A percentile compares a stretch with the other conserved stretches of the same genome.
phyloP scores from a whole-genome alignment of 2,888 invertebrate genomes.

The Cremastinae sp. region DNA sequence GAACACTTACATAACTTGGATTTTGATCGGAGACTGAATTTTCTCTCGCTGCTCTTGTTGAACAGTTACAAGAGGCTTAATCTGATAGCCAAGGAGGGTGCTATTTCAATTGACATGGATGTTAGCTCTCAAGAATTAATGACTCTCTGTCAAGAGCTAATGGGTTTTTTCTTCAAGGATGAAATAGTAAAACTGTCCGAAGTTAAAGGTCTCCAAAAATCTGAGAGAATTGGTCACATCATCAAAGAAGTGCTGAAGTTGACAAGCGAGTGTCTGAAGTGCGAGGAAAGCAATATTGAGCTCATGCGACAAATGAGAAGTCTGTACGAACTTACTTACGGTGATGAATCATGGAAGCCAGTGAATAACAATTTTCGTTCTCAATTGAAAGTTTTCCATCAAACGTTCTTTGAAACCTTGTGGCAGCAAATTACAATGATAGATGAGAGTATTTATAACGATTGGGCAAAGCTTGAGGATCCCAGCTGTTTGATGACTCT shows the following conservation, averaged over 20 bases:
- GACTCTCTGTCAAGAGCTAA: conserved; percentile 68
- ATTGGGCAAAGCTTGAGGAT: conserved; percentile 73
- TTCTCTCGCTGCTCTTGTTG: conserved; percentile 59
- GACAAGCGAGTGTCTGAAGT: conserved; percentile 64
- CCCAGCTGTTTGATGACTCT: conserved; percentile 69
- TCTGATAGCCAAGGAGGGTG: conserved; percentile 60
- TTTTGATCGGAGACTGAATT: conserved; percentile 64
- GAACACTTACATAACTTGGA: conserved; percentile 68
- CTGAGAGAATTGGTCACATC: conserved; percentile 67
- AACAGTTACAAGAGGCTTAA: conserved; percentile 69
- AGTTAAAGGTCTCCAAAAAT: conserved; percentile 51
- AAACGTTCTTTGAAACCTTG: conserved; percentile 68
- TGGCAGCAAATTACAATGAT: conserved; percentile 71
- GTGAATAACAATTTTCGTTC: conserved; percentile 58
- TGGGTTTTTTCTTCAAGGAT: conserved; percentile 63
- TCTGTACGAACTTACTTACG: conserved; percentile 72
- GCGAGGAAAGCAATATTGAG: conserved; percentile 18
- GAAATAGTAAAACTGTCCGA: conserved; percentile 63
- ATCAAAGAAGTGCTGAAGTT: conserved; percentile 68
- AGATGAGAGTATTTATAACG: conserved; percentile 71
- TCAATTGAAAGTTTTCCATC: conserved; percentile 62
- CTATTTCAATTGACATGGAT: conserved; percentile 63
- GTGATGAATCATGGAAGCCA: conserved; percentile 60
- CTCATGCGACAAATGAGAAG: conserved; percentile 57
- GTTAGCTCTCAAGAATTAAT: conserved; percentile 64